Evolutionary conservation across 2,113 vertebrate species (phyloP).

Genomic region (Polypterus senegalus): DNA sequence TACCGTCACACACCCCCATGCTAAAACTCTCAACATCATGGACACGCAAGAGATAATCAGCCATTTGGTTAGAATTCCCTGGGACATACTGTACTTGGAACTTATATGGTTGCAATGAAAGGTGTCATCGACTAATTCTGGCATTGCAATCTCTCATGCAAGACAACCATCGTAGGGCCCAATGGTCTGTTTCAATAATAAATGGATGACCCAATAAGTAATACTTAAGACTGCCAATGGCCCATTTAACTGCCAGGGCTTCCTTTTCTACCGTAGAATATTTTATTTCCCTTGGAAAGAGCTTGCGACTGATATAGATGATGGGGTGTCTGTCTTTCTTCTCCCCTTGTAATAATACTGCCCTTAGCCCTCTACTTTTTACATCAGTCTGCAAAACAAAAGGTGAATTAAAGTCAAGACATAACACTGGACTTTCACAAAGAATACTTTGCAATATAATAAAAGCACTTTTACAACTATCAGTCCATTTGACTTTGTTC

Average conservation of each 20-base stretch:
- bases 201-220: background rate
- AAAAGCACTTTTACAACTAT: background rate
- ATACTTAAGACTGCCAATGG: background rate
- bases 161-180: no score
- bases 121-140: no score
- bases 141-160: no score
- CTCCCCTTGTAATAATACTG: background rate
- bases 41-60: no score
- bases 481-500: background rate
- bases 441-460: background rate
- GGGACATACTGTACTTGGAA: no score
- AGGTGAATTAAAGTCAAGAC: background rate
- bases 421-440: background rate
- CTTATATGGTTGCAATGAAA: no score
- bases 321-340: background rate
- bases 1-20: no score
- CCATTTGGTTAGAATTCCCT: no score
- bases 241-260: background rate
- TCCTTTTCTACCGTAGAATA: background rate
- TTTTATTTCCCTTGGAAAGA: background rate
- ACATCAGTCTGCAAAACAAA: constrained; percentile 5
- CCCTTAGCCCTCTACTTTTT: background rate
- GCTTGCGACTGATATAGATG: background rate
- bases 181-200: no score
- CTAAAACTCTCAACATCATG: no score